phyloP scores from a whole-genome alignment of 2,113 vertebrate species.

The Coptodon bakossiorum region DNA sequence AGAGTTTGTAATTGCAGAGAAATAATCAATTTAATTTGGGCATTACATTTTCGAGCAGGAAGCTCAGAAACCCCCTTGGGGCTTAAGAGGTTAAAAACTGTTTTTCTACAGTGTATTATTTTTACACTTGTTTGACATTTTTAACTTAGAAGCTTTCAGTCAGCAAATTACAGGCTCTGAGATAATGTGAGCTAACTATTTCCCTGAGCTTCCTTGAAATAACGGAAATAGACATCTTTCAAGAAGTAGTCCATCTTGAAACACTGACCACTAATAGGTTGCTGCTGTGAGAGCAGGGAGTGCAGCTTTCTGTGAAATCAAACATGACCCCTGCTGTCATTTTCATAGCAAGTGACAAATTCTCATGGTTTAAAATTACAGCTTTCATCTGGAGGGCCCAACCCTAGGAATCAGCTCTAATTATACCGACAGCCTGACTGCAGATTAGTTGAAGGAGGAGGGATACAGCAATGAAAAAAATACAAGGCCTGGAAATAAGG shows the following conservation, averaged over 20 bases:
- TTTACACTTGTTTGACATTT: background rate
- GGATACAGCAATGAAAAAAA: background rate
- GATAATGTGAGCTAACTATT: background rate
- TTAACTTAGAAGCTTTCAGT: background rate
- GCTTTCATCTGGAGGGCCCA: background rate
- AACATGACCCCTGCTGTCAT: conserved; percentile 12
- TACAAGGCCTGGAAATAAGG: background rate
- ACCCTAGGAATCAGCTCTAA: background rate
- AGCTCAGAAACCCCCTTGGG: too few species aligned
- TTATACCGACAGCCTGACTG: background rate
- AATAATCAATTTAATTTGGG: too few species aligned
- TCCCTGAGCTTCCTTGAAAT: background rate
- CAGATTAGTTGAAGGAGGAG: background rate
- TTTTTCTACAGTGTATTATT: background rate
- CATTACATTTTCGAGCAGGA: too few species aligned
- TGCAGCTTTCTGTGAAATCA: background rate
- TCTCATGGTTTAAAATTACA: conserved; percentile 18
- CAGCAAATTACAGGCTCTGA: background rate
- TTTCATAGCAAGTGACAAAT: background rate
- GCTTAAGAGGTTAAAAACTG: background rate
- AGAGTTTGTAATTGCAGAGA: too few species aligned
- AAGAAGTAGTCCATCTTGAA: conserved; percentile 1
- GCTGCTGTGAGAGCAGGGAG: background rate
- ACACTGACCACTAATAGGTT: conserved; percentile 11
- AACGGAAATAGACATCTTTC: conserved; percentile 13